Conservation (phyloP, 37 sponge, comb jelly and placozoan species). For the Spongilla lacustris region DNA sequence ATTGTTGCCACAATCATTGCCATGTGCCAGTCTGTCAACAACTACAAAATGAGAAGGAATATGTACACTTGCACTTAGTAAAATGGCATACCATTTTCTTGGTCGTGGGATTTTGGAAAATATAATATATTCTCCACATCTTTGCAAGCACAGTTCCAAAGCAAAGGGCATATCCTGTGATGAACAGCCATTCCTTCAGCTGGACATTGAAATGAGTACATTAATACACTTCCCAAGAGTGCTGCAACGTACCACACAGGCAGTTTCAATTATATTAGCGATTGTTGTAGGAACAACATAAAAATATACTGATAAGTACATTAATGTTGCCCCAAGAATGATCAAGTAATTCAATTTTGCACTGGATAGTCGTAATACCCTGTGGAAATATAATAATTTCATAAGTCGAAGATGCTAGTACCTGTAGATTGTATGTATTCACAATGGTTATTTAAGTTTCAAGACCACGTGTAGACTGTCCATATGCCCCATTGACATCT, state of each 20-base stretch:
- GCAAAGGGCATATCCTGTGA: slow-evolving; percentile 12
- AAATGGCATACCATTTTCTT: too few relatives aligned
- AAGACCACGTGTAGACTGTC: too few relatives aligned
- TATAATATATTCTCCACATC: slow-evolving; percentile 21
- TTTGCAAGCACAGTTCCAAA: slow-evolving; percentile 19
- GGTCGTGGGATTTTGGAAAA: too few relatives aligned
- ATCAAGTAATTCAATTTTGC: slow-evolving; percentile 9
- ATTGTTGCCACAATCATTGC: background rate
- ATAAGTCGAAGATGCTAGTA: too few relatives aligned
- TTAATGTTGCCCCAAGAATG: slow-evolving; percentile 6
- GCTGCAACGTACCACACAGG: too few relatives aligned
- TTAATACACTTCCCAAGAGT: too few relatives aligned
- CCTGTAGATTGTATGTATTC: too few relatives aligned
- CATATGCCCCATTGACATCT: too few relatives aligned
- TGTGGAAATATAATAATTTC: background rate
- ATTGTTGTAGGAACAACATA: too few relatives aligned
- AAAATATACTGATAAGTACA: slow-evolving; percentile 18
- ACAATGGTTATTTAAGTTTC: too few relatives aligned
- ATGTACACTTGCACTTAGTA: background rate
- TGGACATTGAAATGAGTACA: too few relatives aligned
- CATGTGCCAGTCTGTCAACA: background rate
- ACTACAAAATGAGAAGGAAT: background rate
- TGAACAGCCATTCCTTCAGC: background rate
- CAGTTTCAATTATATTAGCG: too few relatives aligned
- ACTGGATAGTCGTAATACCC: slow-evolving; percentile 4